Evolutionary conservation across 2,888 invertebrate species (phyloP).

Genomic region (Chrysina gloriosa): DNA sequence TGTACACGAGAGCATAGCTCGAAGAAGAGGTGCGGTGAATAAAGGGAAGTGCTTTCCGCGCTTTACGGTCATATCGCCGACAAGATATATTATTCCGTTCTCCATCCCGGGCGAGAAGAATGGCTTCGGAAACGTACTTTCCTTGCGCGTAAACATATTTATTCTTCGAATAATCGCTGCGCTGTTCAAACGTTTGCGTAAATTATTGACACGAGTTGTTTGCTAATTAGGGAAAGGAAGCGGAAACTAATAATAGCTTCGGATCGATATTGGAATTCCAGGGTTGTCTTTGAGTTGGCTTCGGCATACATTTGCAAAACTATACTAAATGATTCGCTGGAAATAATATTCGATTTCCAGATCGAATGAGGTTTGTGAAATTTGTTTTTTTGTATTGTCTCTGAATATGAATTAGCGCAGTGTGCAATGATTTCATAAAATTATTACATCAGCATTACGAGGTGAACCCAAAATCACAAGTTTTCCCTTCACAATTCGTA

Average conservation of each 20-base stretch:
- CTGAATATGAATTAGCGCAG: too few relatives aligned
- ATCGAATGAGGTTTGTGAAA: too few relatives aligned
- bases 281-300: too few relatives aligned
- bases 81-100: slow-evolving; percentile 26
- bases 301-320: too few relatives aligned
- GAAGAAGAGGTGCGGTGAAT: neutral
- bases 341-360: too few relatives aligned
- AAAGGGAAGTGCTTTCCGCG: slow-evolving; percentile 7
- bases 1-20: neutral
- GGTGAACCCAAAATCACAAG: too few relatives aligned
- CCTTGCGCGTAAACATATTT: slow-evolving; percentile 10
- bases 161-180: slow-evolving; percentile 1
- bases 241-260: neutral
- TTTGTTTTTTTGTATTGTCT: too few relatives aligned
- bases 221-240: slow-evolving; percentile 9
- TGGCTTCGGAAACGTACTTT: slow-evolving; percentile 6
- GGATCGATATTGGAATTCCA: too few relatives aligned
- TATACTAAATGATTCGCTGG: too few relatives aligned
- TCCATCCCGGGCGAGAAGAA: neutral
- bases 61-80: slow-evolving; percentile 3
- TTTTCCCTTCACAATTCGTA: too few relatives aligned
- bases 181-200: slow-evolving; percentile 24
- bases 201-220: slow-evolving; percentile 8
- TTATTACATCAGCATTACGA: too few relatives aligned
- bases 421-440: too few relatives aligned